These are phyloP conservation scores for Cettia cetti DNA, from an alignment of 2,113 vertebrate genomes.

Conservation along the genomic window DNA sequence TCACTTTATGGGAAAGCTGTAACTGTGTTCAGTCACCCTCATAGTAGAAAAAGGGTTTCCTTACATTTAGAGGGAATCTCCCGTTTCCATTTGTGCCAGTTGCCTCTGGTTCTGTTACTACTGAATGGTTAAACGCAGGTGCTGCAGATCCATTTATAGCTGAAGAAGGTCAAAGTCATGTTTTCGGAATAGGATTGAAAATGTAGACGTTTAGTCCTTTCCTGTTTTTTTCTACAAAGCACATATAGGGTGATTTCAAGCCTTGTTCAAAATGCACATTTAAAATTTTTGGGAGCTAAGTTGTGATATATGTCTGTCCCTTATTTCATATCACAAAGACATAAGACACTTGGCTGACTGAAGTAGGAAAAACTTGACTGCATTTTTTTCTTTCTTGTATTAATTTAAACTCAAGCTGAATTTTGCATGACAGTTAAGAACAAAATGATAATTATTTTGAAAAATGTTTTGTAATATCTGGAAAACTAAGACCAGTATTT, in stretches of 20 bases:
- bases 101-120: neutral
- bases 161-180: neutral
- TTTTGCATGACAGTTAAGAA: neutral
- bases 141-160: neutral
- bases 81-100: neutral
- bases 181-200: neutral
- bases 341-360: neutral
- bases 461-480: neutral
- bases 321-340: neutral
- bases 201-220: neutral
- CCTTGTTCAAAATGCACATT: neutral
- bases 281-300: neutral
- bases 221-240: neutral
- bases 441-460: neutral
- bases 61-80: neutral
- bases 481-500: neutral
- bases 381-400: neutral
- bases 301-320: neutral
- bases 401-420: neutral
- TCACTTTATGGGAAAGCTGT: neutral
- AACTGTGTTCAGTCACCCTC: neutral
- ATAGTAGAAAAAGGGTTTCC: neutral
- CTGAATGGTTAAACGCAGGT: neutral
- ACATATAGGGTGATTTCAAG: neutral
- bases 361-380: neutral